Base-by-base conservation (phyloP, 2,113 vertebrate species). In the Oxygymnocypris stewartii region DNA sequence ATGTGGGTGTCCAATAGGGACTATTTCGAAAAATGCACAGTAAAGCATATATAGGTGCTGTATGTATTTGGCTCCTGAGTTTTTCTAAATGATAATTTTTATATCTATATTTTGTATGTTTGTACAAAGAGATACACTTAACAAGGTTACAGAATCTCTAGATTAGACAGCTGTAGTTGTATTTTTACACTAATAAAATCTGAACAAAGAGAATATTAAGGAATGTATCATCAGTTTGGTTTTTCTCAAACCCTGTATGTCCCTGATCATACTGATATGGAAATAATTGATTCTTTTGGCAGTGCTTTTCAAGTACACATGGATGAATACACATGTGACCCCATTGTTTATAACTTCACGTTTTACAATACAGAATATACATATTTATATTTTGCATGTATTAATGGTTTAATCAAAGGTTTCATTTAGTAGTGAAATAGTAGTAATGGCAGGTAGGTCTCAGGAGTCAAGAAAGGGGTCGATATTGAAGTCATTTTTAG, bases 11-110 rank as follows among this genome's bases (percentile, higher is more conserved):
- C 61, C 25, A 82, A 79, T 35, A 47, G 42, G 61, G 23, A 76
- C 28, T 63, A 40, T 28, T 80, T 63, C 31, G 42, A 18, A 35
- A 86, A 84, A 81, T 74, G 77, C 71, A 84, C 35, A 80, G 65
- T 65, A 44, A 54, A 54, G n/a, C 9, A n/a, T n/a, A 10, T 25
- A 69, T 37, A 35, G 31, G 54, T 51, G 4, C 54, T n/a, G 54
- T 80, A 76, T 20, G 7, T 9, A 54, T 51, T 75, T 35, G 75
- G 10, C 51, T 51, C 40, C 69, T 83, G 28, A 12, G 37, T 28
- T 49, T 59, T 14, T 40, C 25, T 49, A 51, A 79, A 73, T 78
- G 4, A 18, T 49, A 14, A 37, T 49, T 69, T 86, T 18, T 49
- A 44, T 25, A 25, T 10, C 37, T n/a, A 74, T 42, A 4, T 12